Percentiles rank a stretch among this genome's conserved stretches.
phyloP scores from a whole-genome alignment of 1,140 invertebrate species.

The Adoxophyes honmai region DNA sequence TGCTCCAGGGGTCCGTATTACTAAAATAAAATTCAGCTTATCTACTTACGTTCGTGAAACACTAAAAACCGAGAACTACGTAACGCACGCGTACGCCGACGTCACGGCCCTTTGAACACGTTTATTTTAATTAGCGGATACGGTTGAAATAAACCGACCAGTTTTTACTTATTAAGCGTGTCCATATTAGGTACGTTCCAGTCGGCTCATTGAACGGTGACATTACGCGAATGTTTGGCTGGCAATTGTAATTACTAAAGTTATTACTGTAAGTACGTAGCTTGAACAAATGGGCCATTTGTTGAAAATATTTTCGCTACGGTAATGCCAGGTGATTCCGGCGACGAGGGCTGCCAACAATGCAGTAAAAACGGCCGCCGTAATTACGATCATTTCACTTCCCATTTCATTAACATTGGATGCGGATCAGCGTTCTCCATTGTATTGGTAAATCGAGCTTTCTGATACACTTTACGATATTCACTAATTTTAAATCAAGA shows the following conservation, averaged over 20 bases:
- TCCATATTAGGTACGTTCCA: too few species aligned
- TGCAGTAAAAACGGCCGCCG: constrained; percentile 62
- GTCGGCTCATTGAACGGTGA: background rate
- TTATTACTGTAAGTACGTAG: constrained; percentile 50
- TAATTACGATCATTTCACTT: constrained; percentile 71
- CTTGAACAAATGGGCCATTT: constrained; percentile 62
- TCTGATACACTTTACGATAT: background rate
- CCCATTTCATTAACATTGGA: constrained; percentile 66
- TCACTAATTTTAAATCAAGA: too few species aligned
- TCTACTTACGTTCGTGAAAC: too few species aligned
- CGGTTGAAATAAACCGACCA: too few species aligned
- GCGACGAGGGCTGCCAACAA: constrained; percentile 58
- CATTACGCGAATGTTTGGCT: constrained; percentile 31
- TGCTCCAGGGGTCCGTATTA: background rate
- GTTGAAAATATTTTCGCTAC: constrained; percentile 64
- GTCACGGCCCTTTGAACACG: too few species aligned
- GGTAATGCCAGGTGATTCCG: constrained; percentile 71
- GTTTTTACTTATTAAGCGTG: too few species aligned
- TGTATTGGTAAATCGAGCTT: constrained; percentile 39
- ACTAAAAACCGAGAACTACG: too few species aligned
- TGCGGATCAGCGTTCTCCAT: constrained; percentile 49
- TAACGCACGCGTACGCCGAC: too few species aligned
- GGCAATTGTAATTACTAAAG: constrained; percentile 56
- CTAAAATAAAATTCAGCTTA: too few species aligned
- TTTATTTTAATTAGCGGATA: too few species aligned